Percentiles rank a stretch among this genome's conserved stretches.
phyloP scores from a whole-genome alignment of 2,113 vertebrate genomes.

The Amazona vittata region DNA sequence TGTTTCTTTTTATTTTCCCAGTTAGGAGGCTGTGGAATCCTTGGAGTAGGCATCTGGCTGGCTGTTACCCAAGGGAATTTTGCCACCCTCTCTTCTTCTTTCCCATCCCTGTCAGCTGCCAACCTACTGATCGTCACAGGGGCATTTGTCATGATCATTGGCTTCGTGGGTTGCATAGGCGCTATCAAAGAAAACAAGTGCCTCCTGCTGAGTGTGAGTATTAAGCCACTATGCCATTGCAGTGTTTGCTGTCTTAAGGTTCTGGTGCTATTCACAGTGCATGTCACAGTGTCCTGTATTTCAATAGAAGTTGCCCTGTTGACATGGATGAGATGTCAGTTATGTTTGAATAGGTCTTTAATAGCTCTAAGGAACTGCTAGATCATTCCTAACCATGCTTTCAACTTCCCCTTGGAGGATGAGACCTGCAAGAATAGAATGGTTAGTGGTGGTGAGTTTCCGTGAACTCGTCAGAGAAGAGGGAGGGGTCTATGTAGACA shows the following conservation, averaged over 20 bases:
- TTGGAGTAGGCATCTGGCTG: constrained; percentile 85
- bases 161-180: constrained; percentile 95
- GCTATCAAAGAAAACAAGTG: constrained; percentile 96
- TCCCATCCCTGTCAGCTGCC: constrained; percentile 94
- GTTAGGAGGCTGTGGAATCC: constrained; percentile 84
- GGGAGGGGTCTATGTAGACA: not conserved
- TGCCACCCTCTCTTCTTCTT: constrained; percentile 94
- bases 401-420: not conserved
- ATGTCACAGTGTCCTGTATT: not conserved
- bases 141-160: constrained; percentile 93
- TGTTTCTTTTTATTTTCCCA: constrained; percentile 61
- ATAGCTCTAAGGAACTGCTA: not conserved
- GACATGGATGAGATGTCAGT: not conserved
- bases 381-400: not conserved
- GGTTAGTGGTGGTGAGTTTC: not conserved
- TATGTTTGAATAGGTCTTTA: not conserved
- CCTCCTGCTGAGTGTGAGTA: constrained; percentile 92
- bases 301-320: not conserved
- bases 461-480: not conserved
- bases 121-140: constrained; percentile 94
- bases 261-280: not conserved
- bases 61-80: constrained; percentile 90
- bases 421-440: not conserved
- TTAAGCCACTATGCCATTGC: not conserved
- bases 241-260: not conserved